Evolutionary conservation across 2,113 vertebrate species (phyloP), one percentile per base, ranked within the genome.

Genomic region (Panthera uncia): DNA sequence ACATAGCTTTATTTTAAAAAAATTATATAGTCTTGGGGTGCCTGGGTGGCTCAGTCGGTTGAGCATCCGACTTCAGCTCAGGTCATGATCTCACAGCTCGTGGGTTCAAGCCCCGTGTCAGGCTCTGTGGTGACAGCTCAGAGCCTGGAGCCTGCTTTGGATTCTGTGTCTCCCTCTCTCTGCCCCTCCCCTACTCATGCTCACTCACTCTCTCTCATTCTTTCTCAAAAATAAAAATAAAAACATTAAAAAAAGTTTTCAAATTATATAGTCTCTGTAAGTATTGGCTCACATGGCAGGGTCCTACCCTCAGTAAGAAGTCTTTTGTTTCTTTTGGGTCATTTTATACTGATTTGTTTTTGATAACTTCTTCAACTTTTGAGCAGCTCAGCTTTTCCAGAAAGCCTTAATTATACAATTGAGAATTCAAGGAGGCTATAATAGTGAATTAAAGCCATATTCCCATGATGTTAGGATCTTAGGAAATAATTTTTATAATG

Each of bases 401-500:
- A 92, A 93, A 86, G 41, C 45, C 66, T 89, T 95, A 91, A 80
- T 76, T 97, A 83, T 76, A 73, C 61, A 91, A 45, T 31, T 68
- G 82, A 95, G 84, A 95, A 74, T 78, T 86, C 55, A 91, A 92
- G 38, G 36, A 96, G 21, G 21, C 57, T 74, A 3, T 78, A 65
- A 81, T 31, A 90, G 48, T 85, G 12, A 88, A 73, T 91, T 92
- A 52, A 95, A 90, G 31, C 48, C 63, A 83, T 94, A 63, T 95
- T 16, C 9, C 25, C 31, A 83, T 27, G 63, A 55, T 66, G 41
- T 91, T 86, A 89, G 25, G 48, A 73, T 97, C 85, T 85, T 93
- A 97, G 33, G 38, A 85, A 96, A 83, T 96, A 31, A 61, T 36
- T 90, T 96, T 95, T 91, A 79, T 88, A 73, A 23, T 81, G 68